Percentiles rank a stretch among this genome's conserved stretches.
phyloP scores from a whole-genome alignment of 2,797 vertebrate genomes.

The Halcyon chelicuti region DNA sequence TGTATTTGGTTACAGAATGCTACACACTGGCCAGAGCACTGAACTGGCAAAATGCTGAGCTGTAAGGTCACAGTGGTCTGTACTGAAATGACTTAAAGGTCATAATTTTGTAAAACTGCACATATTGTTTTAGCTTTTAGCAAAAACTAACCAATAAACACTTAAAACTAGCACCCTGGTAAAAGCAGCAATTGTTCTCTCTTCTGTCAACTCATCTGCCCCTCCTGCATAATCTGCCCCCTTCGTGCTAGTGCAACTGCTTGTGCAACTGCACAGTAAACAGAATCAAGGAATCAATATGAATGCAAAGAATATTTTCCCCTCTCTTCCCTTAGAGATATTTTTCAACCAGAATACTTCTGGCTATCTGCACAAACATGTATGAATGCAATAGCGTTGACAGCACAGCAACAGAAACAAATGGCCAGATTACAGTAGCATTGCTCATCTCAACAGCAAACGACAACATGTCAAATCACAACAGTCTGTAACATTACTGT shows the following conservation, averaged over 20 bases:
- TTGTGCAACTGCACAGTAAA: neutral
- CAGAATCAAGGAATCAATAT: neutral
- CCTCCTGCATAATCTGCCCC: neutral
- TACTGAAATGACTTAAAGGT: neutral
- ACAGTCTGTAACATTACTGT: neutral
- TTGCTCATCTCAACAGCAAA: neutral
- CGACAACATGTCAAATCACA: neutral
- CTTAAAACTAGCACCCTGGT: neutral
- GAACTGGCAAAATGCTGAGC: neutral
- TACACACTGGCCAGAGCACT: neutral
- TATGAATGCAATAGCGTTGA: fast-evolving
- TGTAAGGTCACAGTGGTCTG: neutral
- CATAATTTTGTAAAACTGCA: neutral
- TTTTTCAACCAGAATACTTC: neutral
- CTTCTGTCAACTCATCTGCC: neutral
- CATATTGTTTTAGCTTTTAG: neutral
- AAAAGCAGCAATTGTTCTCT: neutral
- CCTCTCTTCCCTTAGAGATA: neutral
- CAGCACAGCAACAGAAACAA: neutral
- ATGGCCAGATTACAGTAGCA: neutral
- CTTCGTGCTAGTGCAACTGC: neutral
- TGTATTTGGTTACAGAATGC: neutral
- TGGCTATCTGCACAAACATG: neutral
- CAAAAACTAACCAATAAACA: neutral
- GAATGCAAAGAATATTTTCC: neutral